phyloP scores from a whole-genome alignment of 1,140 invertebrate species.

The Cephus cinctus region DNA sequence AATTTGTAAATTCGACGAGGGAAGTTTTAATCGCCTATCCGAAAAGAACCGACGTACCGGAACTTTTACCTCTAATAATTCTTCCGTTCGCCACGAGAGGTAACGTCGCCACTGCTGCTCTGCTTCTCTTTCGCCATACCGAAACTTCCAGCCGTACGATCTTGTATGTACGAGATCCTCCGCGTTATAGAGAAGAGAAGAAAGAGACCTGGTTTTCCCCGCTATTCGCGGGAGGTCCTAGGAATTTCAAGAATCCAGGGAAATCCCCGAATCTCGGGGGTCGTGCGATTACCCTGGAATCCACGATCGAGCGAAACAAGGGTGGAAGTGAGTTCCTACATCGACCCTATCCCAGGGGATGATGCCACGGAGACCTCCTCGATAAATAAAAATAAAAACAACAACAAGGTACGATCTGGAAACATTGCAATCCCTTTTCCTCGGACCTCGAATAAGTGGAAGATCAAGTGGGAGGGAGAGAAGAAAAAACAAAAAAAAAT shows the following conservation, averaged over 20 bases:
- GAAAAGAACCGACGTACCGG: conserved; percentile 35
- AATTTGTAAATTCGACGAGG: conserved; percentile 47
- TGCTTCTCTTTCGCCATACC: background rate
- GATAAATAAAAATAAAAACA: too few relatives aligned
- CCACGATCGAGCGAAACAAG: too few relatives aligned
- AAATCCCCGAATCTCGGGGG: too few relatives aligned
- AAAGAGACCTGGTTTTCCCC: background rate
- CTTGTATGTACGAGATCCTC: background rate
- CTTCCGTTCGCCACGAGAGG: conserved; percentile 16
- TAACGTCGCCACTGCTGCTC: conserved; percentile 10
- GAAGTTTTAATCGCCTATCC: conserved; percentile 50
- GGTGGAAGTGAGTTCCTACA: too few relatives aligned
- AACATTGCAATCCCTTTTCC: too few relatives aligned
- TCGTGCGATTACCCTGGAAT: too few relatives aligned
- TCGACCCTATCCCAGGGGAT: too few relatives aligned
- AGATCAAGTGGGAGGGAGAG: background rate
- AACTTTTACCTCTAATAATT: conserved; percentile 51
- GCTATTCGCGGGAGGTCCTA: too few relatives aligned
- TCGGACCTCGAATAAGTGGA: background rate
- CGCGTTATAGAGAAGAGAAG: background rate
- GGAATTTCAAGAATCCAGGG: too few relatives aligned
- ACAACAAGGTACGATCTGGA: too few relatives aligned
- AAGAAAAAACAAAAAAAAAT: background rate
- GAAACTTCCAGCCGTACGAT: too few relatives aligned
- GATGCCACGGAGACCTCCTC: too few relatives aligned